These are phyloP conservation scores for Pantherophis guttatus DNA, from an alignment of 2,113 vertebrate genomes.

Conservation along the genomic window DNA sequence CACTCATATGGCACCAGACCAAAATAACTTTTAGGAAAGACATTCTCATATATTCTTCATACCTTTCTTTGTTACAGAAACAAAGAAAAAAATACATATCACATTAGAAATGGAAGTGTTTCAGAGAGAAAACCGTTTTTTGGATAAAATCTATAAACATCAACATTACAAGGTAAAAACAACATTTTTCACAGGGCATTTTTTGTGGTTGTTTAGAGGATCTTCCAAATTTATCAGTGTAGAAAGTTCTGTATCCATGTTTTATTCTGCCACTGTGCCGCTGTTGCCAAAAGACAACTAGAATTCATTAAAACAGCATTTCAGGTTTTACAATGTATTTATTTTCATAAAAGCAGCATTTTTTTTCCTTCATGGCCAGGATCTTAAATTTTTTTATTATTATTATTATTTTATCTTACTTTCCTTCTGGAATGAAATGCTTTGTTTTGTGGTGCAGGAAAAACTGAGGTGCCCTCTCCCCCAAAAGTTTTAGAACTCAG, in stretches of 20 bases:
- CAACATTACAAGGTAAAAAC: neutral
- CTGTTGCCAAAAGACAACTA: neutral
- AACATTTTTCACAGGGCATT: accelerated
- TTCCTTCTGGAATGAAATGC: slow-evolving; percentile 19
- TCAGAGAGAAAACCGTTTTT: neutral
- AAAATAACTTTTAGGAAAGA: neutral
- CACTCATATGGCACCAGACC: neutral
- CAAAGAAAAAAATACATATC: neutral
- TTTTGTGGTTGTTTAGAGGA: neutral
- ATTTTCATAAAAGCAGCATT: slow-evolving; percentile 22
- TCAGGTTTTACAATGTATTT: slow-evolving; percentile 3
- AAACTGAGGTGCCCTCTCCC: neutral
- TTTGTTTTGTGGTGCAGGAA: neutral
- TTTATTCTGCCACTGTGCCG: accelerated
- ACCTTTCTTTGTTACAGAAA: neutral
- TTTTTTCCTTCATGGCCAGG: neutral
- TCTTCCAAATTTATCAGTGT: neutral
- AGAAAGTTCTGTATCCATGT: neutral
- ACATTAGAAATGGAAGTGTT: neutral
- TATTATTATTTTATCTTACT: slow-evolving; percentile 18
- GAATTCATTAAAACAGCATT: slow-evolving; percentile 30
- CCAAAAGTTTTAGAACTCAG: neutral
- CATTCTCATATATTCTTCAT: neutral
- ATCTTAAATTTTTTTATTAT: slow-evolving; percentile 17
- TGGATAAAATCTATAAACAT: neutral